Percentiles rank a stretch among this genome's conserved stretches.
These are phyloP conservation scores for Mobula hypostoma DNA, from an alignment of 2,113 vertebrate genomes.

Conservation along the genomic window DNA sequence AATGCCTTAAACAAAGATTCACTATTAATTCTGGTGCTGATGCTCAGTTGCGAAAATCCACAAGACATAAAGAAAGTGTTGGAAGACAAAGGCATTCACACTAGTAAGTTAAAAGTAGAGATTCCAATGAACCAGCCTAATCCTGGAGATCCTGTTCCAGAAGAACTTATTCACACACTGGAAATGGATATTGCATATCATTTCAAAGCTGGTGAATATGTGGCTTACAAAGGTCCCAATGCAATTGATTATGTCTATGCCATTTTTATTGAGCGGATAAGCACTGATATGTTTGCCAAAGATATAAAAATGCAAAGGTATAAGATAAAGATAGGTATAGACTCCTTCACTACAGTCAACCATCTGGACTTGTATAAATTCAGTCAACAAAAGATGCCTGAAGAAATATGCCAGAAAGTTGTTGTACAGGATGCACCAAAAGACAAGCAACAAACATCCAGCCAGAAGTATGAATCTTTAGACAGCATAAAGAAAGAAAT, in stretches of 20 bases:
- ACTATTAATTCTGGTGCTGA: constrained; percentile 46
- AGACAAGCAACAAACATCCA: constrained; percentile 33
- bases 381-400: constrained; percentile 46
- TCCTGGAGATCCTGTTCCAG: constrained; percentile 55
- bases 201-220: constrained; percentile 62
- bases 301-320: constrained; percentile 46
- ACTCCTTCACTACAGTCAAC: constrained; percentile 52
- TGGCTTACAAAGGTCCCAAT: constrained; percentile 51
- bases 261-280: constrained; percentile 53
- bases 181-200: constrained; percentile 63
- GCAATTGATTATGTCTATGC: constrained; percentile 50
- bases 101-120: constrained; percentile 42
- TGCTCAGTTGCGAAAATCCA: constrained; percentile 52
- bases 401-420: constrained; percentile 40
- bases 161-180: constrained; percentile 62
- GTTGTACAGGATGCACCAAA: neutral
- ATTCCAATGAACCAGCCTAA: constrained; percentile 38
- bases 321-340: constrained; percentile 53
- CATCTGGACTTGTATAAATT: constrained; percentile 63
- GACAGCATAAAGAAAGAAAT: constrained; percentile 62
- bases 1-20: constrained; percentile 42
- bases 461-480: constrained; percentile 47
- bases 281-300: constrained; percentile 38
- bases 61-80: constrained; percentile 48
- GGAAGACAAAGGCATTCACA: constrained; percentile 46